Conservation (phyloP, 2,113 vertebrate species). For the Bombycilla garrulus region DNA sequence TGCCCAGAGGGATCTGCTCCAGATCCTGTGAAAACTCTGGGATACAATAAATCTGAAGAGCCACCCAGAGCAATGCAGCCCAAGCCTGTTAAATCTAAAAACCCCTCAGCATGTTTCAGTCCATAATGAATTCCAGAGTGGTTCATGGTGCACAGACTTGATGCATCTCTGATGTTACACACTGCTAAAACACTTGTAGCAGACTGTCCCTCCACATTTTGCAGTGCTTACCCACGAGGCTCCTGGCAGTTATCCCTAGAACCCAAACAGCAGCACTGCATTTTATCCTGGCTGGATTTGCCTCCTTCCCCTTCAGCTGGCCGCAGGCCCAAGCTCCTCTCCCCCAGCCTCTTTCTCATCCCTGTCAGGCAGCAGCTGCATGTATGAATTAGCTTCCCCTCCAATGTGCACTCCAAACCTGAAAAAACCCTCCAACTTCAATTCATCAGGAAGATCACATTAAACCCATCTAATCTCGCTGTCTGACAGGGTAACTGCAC, state of each 20-base stretch:
- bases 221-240: not conserved
- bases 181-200: not conserved
- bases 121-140: slow-evolving; percentile 2
- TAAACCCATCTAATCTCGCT: not conserved
- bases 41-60: not conserved
- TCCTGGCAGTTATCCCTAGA: not conserved
- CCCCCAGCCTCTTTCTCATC: not conserved
- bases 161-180: not conserved
- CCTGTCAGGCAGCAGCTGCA: not conserved
- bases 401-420: not conserved
- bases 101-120: not conserved
- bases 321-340: not conserved
- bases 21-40: not conserved
- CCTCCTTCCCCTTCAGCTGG: not conserved
- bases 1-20: not conserved
- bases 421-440: not conserved
- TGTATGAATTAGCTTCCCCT: not conserved
- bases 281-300: not conserved
- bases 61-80: not conserved
- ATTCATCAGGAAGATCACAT: slow-evolving; percentile 29
- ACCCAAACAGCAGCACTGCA: not conserved
- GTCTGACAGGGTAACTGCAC: slow-evolving; percentile 3
- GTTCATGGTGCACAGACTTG: not conserved
- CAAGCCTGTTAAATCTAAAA: not conserved
- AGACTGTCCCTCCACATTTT: not conserved